Conservation (phyloP, 1,140 invertebrate genomes). For the Zaprionus kolodkinae region DNA sequence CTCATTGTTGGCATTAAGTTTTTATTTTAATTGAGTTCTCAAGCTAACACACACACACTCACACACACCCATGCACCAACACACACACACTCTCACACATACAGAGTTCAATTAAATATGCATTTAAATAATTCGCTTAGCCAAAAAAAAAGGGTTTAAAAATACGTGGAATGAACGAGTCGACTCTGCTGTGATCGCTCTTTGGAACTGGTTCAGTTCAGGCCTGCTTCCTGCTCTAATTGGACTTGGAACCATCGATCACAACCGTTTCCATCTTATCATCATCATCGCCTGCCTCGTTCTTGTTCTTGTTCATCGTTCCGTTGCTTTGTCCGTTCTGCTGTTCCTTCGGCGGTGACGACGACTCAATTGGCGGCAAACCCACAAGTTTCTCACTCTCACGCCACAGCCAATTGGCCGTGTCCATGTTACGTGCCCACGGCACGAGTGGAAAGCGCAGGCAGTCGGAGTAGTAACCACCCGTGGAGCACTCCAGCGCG, state of each 20-base stretch:
- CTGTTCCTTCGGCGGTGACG: conserved; percentile 4
- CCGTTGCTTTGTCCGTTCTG: conserved; percentile 22
- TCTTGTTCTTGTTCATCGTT: not conserved
- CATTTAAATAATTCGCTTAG: conserved; percentile 19
- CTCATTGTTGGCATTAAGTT: conserved; percentile 25
- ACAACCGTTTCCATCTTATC: not conserved
- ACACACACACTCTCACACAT: not conserved
- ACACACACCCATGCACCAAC: conserved; percentile 10
- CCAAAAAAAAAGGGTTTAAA: conserved; percentile 4
- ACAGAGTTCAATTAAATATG: conserved; percentile 8
- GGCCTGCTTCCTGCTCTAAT: not conserved
- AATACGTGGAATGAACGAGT: conserved; percentile 1
- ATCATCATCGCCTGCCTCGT: conserved; percentile 8
- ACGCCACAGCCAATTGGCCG: conserved; percentile 90
- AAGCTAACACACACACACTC: conserved; percentile 14
- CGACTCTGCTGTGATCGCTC: not conserved
- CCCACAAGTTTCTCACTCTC: conserved; percentile 83
- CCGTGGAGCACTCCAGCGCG: conserved; percentile 88
- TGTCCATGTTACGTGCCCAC: conserved; percentile 84
- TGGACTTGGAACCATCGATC: not conserved
- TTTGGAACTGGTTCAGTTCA: conserved; percentile 11
- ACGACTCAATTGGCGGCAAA: conserved; percentile 53
- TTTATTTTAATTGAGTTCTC: conserved; percentile 25
- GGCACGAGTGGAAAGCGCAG: conserved; percentile 61
- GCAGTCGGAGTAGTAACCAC: conserved; percentile 87